Percentiles rank a stretch among this genome's conserved stretches.
phyloP scores from a whole-genome alignment of 2,113 vertebrate species.

The Perca schrenkii region DNA sequence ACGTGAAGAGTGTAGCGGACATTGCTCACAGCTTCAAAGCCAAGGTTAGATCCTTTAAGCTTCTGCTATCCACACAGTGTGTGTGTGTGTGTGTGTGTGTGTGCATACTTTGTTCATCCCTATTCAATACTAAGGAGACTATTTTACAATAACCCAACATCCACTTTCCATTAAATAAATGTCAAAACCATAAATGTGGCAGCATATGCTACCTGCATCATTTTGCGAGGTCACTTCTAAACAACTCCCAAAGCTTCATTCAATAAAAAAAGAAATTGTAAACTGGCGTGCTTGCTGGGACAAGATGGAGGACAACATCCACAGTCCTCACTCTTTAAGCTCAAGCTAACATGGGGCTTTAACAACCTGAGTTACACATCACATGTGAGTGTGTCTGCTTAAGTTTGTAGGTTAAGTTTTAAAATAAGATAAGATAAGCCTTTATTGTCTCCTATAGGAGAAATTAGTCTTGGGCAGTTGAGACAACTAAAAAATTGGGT shows the following conservation, averaged over 20 bases:
- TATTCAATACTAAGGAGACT: background rate
- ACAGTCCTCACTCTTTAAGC: background rate
- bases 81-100: slow-evolving; percentile 4
- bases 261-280: background rate
- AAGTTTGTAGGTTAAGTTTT: too few relatives aligned
- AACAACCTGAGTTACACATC: background rate
- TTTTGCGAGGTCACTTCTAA: slow-evolving; percentile 33
- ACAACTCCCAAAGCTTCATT: background rate
- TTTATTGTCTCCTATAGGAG: too few relatives aligned
- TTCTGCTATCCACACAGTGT: background rate
- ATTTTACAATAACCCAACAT: slow-evolving; percentile 14
- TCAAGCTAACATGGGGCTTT: background rate
- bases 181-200: slow-evolving; percentile 27
- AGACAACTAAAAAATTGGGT: too few relatives aligned
- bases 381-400: background rate
- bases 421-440: too few relatives aligned
- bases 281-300: background rate
- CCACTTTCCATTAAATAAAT: slow-evolving; percentile 25
- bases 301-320: background rate
- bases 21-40: slow-evolving; percentile 38
- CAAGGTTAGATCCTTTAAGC: slow-evolving; percentile 32
- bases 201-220: slow-evolving; percentile 35
- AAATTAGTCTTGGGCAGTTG: too few relatives aligned
- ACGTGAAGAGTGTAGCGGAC: slow-evolving; percentile 14
- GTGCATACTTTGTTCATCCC: background rate